Evolutionary conservation across 2,888 invertebrate genomes (phyloP).

Genomic region (Gymnosoma rotundatum): DNA sequence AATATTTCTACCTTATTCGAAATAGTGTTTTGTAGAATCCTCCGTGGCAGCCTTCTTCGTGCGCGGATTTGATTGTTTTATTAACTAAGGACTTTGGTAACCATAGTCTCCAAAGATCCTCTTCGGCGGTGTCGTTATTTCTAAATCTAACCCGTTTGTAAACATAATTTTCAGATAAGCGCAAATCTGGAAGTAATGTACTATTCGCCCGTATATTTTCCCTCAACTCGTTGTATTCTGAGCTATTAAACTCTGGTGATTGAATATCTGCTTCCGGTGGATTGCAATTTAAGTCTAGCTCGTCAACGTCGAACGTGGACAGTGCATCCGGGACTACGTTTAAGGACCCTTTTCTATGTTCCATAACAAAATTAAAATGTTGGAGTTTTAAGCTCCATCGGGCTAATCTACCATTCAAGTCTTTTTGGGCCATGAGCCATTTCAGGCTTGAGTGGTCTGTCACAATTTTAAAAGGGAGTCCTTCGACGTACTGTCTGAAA

Average conservation of each 20-base stretch:
- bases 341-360: conserved; percentile 29
- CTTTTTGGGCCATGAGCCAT: too few species aligned
- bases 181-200: conserved; percentile 3
- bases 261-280: conserved; percentile 17
- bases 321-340: conserved; percentile 32
- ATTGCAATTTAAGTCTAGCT: background rate
- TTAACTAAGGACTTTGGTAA: conserved; percentile 12
- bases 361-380: conserved; percentile 20
- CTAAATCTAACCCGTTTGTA: too few species aligned
- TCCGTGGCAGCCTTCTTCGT: too few species aligned
- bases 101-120: conserved; percentile 36
- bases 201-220: background rate
- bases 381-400: conserved; percentile 9
- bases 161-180: background rate
- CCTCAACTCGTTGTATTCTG: conserved; percentile 10
- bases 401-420: background rate
- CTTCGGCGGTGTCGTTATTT: too few species aligned
- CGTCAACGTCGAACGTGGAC: conserved; percentile 23
- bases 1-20: conserved; percentile 26
- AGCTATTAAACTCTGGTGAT: conserved; percentile 11
- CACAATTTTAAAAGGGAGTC: background rate
- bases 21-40: conserved; percentile 11
- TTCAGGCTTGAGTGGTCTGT: background rate
- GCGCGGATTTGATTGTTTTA: background rate
- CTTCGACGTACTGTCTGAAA: background rate